Conservation (phyloP, 2,797 vertebrate species). For the Australoheros facetus region DNA sequence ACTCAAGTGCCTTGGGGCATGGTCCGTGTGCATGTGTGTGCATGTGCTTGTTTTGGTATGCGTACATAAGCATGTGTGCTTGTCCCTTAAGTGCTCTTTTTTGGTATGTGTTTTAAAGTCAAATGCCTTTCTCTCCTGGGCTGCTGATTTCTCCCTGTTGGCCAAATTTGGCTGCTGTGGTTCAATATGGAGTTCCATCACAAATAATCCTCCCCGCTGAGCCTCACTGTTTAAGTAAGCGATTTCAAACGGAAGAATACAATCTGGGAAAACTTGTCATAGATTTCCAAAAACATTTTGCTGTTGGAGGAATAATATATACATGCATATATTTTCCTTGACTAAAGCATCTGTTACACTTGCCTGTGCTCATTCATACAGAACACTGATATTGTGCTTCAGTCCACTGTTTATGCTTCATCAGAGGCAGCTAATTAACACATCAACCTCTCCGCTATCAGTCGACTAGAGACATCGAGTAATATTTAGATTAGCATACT, state of each 20-base stretch:
- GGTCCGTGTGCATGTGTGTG: conserved; percentile 24
- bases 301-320: not conserved
- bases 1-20: conserved; percentile 60
- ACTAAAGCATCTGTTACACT: not conserved
- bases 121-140: conserved; percentile 36
- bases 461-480: not conserved
- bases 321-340: not conserved
- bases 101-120: conserved; percentile 54
- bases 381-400: not conserved
- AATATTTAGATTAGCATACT: not conserved
- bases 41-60: conserved; percentile 38
- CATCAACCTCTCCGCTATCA: not conserved
- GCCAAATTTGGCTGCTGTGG: conserved; percentile 55
- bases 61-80: not conserved
- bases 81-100: conserved; percentile 51
- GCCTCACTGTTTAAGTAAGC: conserved; percentile 42
- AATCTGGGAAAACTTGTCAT: conserved; percentile 20
- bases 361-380: not conserved
- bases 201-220: conserved; percentile 45
- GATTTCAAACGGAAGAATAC: conserved; percentile 30
- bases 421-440: not conserved
- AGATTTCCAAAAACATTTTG: conserved; percentile 3
- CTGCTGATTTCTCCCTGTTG: conserved; percentile 50
- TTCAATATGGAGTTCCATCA: conserved; percentile 56
- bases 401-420: conserved; percentile 14